These are phyloP conservation scores for Bradypus variegatus DNA, from an alignment of 2,797 vertebrate genomes.

Conservation along the genomic window DNA sequence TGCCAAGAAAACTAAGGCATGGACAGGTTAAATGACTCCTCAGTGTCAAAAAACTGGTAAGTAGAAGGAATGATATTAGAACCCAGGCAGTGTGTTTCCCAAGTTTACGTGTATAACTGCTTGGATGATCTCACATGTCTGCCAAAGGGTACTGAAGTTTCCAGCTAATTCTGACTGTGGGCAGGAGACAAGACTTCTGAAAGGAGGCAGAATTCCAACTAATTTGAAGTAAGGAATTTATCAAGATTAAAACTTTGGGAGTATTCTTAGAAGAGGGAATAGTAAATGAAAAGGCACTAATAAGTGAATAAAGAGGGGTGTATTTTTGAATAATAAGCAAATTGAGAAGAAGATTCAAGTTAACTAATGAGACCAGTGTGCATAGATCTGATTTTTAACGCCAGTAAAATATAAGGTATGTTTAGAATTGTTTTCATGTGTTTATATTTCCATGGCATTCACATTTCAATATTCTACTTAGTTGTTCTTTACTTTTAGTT, in stretches of 20 bases:
- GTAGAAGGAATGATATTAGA: background rate
- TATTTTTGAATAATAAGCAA: background rate
- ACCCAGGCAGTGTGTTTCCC: background rate
- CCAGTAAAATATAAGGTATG: background rate
- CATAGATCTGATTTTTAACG: background rate
- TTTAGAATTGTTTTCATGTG: background rate
- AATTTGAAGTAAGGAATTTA: background rate
- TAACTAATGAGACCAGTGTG: background rate
- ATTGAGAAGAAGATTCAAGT: background rate
- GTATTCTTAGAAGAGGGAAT: background rate
- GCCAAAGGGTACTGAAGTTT: background rate
- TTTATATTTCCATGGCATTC: background rate
- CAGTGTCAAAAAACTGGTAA: background rate
- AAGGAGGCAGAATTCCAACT: background rate
- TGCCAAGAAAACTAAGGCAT: background rate
- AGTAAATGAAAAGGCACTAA: background rate
- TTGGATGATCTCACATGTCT: background rate
- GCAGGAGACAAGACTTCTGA: background rate
- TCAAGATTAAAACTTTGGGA: background rate
- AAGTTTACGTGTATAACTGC: background rate
- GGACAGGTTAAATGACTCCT: background rate
- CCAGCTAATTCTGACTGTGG: background rate
- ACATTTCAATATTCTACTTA: background rate
- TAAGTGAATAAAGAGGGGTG: background rate
- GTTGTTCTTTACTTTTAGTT: background rate